Evolutionary conservation across 2,797 vertebrate genomes (phyloP).

Genomic region (Monodelphis domestica): DNA sequence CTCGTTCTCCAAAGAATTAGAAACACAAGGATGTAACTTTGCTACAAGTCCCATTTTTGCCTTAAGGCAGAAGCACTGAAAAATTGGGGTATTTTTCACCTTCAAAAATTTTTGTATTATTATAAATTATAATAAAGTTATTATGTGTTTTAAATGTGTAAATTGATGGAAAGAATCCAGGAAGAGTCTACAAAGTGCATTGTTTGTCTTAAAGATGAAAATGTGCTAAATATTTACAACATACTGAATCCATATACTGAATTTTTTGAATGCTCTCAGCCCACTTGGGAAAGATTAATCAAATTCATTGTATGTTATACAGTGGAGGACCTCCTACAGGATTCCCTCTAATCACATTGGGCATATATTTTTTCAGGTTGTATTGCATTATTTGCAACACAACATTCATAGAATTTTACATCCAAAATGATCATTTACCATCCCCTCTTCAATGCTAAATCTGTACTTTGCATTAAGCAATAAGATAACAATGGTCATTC

Average conservation of each 20-base stretch:
- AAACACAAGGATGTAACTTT: constrained; percentile 77
- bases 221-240: constrained; percentile 68
- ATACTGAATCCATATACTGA: constrained; percentile 79
- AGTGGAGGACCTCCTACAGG: constrained; percentile 88
- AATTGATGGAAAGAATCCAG: constrained; percentile 57
- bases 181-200: constrained; percentile 56
- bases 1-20: constrained; percentile 76
- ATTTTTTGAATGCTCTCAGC: constrained; percentile 91
- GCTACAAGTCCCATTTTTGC: constrained; percentile 61
- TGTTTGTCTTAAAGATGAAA: constrained; percentile 72
- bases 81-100: constrained; percentile 52
- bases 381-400: constrained; percentile 63
- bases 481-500: background rate
- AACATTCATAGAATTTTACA: constrained; percentile 48
- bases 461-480: constrained; percentile 43
- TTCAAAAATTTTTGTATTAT: too few relatives aligned
- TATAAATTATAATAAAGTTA: too few relatives aligned
- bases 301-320: constrained; percentile 89
- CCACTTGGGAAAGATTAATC: constrained; percentile 90
- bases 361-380: constrained; percentile 68
- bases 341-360: constrained; percentile 87
- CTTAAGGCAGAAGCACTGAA: constrained; percentile 70
- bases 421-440: constrained; percentile 42
- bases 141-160: constrained; percentile 9
- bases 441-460: constrained; percentile 62